phyloP scores from a whole-genome alignment of 1,140 invertebrate species.

The Heterodera schachtii region DNA sequence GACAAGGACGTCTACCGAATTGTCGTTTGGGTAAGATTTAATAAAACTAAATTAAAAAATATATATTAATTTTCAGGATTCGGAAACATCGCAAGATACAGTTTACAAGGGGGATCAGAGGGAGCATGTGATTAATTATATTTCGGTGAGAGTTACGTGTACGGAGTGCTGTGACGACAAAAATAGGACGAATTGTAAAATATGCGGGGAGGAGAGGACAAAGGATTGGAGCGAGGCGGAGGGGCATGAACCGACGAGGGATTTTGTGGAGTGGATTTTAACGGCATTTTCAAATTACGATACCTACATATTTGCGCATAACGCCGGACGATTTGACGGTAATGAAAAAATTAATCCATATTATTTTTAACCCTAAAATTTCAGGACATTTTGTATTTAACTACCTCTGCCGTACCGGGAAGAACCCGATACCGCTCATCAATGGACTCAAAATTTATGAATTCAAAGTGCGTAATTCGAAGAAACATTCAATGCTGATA shows the following conservation, averaged over 20 bases:
- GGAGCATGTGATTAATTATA: slow-evolving; percentile 2
- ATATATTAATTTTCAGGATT: not conserved
- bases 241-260: not conserved
- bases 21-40: not conserved
- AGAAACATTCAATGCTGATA: not conserved
- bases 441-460: slow-evolving; percentile 1
- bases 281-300: not conserved
- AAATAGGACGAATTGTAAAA: not conserved
- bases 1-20: not conserved
- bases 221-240: slow-evolving; percentile 8
- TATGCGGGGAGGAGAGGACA: not conserved
- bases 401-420: not conserved
- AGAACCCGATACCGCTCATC: not conserved
- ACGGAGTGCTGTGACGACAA: not conserved
- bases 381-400: slow-evolving; percentile 3
- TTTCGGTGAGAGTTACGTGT: not conserved
- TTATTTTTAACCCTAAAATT: too few species aligned
- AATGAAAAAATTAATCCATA: too few species aligned
- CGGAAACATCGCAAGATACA: not conserved
- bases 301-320: not conserved
- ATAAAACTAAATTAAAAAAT: too few species aligned
- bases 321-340: not conserved
- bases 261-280: slow-evolving; percentile 1
- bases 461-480: not conserved
- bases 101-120: not conserved